These are phyloP conservation scores for Dicroscelio sp. DNA, from an alignment of 2,888 invertebrate genomes.

Conservation along the genomic window DNA sequence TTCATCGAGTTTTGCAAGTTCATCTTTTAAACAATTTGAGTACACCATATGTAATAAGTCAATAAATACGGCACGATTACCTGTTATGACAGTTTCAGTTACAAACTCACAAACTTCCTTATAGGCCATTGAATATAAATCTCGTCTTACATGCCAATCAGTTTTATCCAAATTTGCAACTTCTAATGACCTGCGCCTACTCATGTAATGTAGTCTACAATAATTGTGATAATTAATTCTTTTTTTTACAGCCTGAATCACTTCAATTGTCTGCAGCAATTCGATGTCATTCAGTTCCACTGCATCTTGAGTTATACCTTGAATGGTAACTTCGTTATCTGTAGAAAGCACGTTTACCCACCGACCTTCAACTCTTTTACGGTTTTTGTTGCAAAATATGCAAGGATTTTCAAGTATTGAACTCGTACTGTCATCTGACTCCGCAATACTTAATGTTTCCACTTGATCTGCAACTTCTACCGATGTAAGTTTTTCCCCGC, in stretches of 20 bases:
- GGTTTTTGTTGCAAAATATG: constrained; percentile 35
- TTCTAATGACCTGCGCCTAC: neutral
- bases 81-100: constrained; percentile 7
- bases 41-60: neutral
- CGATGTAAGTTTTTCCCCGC: neutral
- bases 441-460: neutral
- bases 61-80: neutral
- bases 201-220: neutral
- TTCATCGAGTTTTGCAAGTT: constrained; percentile 4
- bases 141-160: constrained; percentile 11
- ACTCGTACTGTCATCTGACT: neutral
- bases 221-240: neutral
- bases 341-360: neutral
- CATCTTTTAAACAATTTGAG: neutral
- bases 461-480: neutral
- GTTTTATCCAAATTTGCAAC: neutral
- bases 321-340: neutral
- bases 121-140: constrained; percentile 12
- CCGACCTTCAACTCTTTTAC: neutral
- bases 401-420: neutral
- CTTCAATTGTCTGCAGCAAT: constrained; percentile 1
- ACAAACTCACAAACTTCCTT: constrained; percentile 6
- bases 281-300: constrained; percentile 3
- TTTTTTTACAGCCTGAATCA: neutral
- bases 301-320: constrained; percentile 6